Percentiles rank a stretch among this genome's conserved stretches.
phyloP scores from a whole-genome alignment of 1,140 invertebrate genomes.

The Lasaia peninsularis region DNA sequence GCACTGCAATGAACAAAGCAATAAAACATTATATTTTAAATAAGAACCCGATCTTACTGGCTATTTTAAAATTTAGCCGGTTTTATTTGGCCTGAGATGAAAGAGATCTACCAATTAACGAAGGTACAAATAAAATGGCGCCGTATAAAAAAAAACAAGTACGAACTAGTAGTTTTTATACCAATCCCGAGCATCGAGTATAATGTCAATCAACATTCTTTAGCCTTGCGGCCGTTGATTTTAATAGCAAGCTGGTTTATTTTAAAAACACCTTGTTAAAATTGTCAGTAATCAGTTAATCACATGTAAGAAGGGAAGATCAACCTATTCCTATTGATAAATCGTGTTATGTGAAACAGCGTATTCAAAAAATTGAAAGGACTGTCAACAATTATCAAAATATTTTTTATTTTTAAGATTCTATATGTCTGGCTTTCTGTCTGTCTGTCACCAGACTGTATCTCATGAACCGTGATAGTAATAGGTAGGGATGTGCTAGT shows the following conservation, averaged over 20 bases:
- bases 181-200: neutral
- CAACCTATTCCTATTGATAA: too few species aligned
- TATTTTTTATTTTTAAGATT: too few species aligned
- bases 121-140: constrained; percentile 16
- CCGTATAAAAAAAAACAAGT: constrained; percentile 18
- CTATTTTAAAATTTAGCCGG: constrained; percentile 19
- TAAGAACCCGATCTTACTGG: constrained; percentile 28
- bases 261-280: too few species aligned
- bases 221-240: neutral
- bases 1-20: neutral
- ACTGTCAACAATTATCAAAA: too few species aligned
- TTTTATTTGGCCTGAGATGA: constrained; percentile 20
- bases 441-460: too few species aligned
- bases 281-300: too few species aligned
- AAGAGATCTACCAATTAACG: constrained; percentile 32
- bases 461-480: too few species aligned
- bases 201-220: neutral
- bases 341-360: too few species aligned
- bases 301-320: too few species aligned
- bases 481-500: too few species aligned
- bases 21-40: neutral
- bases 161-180: constrained; percentile 3
- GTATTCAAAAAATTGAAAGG: too few species aligned
- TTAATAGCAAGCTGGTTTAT: neutral
- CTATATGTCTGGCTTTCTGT: too few species aligned